Conservation (phyloP, 2,797 vertebrate genomes). For the Rhynchonycteris naso region DNA sequence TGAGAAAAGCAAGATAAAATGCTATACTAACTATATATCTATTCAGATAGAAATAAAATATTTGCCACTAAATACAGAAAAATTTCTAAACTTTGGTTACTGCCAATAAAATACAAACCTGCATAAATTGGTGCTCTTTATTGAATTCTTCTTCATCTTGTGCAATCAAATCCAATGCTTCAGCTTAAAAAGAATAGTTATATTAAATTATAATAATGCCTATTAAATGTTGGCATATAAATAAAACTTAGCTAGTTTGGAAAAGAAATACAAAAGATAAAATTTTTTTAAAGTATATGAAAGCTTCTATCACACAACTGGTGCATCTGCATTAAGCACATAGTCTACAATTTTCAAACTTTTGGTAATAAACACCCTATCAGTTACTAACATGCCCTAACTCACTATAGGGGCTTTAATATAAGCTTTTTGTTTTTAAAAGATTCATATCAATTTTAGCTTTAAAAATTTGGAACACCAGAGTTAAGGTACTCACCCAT, state of each 20-base stretch:
- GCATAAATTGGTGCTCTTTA: constrained; percentile 93
- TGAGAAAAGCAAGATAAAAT: constrained; percentile 27
- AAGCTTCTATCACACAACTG: background rate
- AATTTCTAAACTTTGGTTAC: constrained; percentile 15
- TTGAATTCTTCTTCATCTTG: constrained; percentile 96
- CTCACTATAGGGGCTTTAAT: background rate
- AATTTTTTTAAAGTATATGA: background rate
- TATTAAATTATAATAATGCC: background rate
- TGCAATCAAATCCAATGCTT: constrained; percentile 92
- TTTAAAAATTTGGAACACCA: background rate
- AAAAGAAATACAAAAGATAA: constrained; percentile 56
- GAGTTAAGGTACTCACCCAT: background rate
- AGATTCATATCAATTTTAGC: constrained; percentile 28
- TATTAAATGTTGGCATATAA: constrained; percentile 49
- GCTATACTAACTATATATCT: constrained; percentile 20
- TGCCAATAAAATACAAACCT: constrained; percentile 87
- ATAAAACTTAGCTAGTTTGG: background rate
- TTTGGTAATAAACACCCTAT: constrained; percentile 7
- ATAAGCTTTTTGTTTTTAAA: background rate
- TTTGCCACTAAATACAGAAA: background rate
- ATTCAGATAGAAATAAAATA: background rate
- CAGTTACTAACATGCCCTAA: background rate
- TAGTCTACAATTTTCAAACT: background rate
- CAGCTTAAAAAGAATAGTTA: constrained; percentile 85
- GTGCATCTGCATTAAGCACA: background rate